Conservation (phyloP, 2,797 vertebrate genomes). For the Lophotriccus pileatus region DNA sequence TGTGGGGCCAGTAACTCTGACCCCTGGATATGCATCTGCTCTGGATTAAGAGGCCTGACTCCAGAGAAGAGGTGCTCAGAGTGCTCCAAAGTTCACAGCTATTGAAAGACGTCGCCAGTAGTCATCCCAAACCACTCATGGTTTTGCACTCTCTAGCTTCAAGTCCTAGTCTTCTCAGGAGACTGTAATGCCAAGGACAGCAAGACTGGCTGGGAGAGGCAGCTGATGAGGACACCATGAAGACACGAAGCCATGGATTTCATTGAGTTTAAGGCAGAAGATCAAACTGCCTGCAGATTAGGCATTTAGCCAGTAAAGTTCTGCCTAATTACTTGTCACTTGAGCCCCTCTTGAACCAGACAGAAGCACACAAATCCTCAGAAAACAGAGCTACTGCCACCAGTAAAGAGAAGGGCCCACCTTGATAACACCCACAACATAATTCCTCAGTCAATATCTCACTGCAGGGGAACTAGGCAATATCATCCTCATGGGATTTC, state of each 20-base stretch:
- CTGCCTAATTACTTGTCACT: not conserved
- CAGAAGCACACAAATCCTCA: not conserved
- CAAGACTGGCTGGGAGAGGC: not conserved
- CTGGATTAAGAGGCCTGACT: not conserved
- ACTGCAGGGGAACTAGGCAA: not conserved
- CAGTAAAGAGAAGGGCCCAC: not conserved
- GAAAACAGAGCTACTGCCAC: not conserved
- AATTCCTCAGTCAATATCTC: not conserved
- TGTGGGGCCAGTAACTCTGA: not conserved
- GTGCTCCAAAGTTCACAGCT: not conserved
- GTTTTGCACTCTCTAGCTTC: not conserved
- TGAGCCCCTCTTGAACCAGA: not conserved
- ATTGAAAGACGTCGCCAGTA: not conserved
- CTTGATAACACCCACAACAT: not conserved
- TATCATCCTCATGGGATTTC: not conserved
- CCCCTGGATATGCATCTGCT: not conserved
- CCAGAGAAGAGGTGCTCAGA: not conserved
- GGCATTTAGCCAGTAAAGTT: not conserved
- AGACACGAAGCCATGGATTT: not conserved
- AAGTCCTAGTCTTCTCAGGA: not conserved
- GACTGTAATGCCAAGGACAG: not conserved
- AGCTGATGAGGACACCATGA: not conserved
- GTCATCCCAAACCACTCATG: not conserved
- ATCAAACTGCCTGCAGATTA: not conserved
- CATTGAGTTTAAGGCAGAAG: not conserved